Base-by-base conservation (phyloP, 2,888 invertebrate species). In the Caenorhabditis virilis region DNA sequence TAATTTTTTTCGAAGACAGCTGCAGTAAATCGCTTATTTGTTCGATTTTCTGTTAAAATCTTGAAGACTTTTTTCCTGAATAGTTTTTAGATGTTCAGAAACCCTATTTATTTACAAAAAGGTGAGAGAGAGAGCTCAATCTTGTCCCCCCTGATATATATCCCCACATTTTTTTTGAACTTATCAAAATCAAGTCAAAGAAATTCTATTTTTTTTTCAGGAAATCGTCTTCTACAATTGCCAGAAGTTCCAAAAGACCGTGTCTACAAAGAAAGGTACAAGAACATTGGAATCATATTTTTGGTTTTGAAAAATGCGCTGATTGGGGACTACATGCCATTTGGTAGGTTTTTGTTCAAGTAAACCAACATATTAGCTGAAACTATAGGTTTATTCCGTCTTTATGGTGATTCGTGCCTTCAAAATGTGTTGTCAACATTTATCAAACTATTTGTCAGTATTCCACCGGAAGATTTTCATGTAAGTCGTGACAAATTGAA, bases 251-350 rank as follows among this genome's bases (percentile, higher is more conserved):
- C 91, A 69, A 93, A 93, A 85, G 93, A 95, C 79, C 91, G 92
- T 83, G 89, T 93, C 78, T 98, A 97, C 86, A 90, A 92, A 2
- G 88, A 93, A 87, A 93, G 94, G 41, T 85, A 94, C 67, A 95
- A 97, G 85, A 97, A 95, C 49, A 93, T 97, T 78, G 93, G 94
- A 4, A 89, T 95, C 70, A 94, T 95, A 85, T 97, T 97, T 86
- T 90, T 91, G 41, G 95, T 97, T 89, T 86, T 98, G 80, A 95
- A 95, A 86, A 68, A 69, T 39, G 62, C 74, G 5, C 57, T 78
- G 9, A 63, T 68, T n/a, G 78, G 78, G 2, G 61, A 54, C 20
- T 78, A 77, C 27, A 65, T 78, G 13, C 76, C 77, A n/a, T 73
- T 68, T 33, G 73, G 67, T 56, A n/a, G n/a, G n/a, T n/a, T n/a